Evolutionary conservation across 2,797 vertebrate genomes (phyloP).

Genomic region (Parotocinclus haroldoi): DNA sequence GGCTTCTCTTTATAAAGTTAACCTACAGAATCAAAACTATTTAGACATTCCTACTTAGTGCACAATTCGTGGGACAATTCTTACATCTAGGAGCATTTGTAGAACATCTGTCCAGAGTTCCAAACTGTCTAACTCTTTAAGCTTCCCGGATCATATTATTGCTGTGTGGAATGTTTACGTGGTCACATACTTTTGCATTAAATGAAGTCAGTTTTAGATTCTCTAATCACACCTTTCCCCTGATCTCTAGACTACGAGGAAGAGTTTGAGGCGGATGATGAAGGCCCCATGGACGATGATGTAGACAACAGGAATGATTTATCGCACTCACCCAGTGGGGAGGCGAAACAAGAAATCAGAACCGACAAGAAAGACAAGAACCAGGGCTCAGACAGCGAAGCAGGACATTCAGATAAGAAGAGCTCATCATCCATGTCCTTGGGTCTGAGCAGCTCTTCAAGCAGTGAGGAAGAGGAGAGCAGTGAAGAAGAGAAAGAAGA

Average conservation of each 20-base stretch:
- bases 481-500: conserved; percentile 49
- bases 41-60: too few species aligned
- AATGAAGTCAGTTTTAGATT: too few species aligned
- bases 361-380: conserved; percentile 53
- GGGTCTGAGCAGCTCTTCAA: conserved; percentile 57
- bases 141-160: too few species aligned
- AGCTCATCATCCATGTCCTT: conserved; percentile 61
- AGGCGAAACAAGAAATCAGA: conserved; percentile 53
- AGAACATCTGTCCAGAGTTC: too few species aligned
- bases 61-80: too few species aligned
- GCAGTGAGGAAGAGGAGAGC: conserved; percentile 57
- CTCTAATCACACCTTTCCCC: neutral
- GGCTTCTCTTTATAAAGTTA: too few species aligned
- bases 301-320: conserved; percentile 56
- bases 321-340: conserved; percentile 57
- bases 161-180: too few species aligned
- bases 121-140: too few species aligned
- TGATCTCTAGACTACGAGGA: conserved; percentile 82
- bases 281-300: conserved; percentile 68
- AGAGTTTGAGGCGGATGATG: conserved; percentile 89
- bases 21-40: too few species aligned
- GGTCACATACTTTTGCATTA: too few species aligned
- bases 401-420: conserved; percentile 58
- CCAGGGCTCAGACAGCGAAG: conserved; percentile 60
- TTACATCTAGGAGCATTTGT: too few species aligned